These are phyloP conservation scores for Plusia festucae DNA, from an alignment of 2,888 invertebrate species.

Conservation along the genomic window DNA sequence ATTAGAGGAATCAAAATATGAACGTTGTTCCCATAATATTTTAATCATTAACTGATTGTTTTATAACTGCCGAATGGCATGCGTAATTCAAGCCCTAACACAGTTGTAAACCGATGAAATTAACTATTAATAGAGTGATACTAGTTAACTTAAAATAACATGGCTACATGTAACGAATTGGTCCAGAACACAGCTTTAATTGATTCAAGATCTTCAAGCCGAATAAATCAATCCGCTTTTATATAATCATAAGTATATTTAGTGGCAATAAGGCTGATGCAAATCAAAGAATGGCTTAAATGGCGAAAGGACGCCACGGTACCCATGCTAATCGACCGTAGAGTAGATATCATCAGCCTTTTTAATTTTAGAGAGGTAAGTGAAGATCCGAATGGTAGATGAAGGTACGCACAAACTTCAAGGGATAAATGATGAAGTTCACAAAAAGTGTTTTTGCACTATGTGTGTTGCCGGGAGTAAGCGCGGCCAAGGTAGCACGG, in stretches of 20 bases:
- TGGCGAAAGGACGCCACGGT: constrained; percentile 70
- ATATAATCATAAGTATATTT: constrained; percentile 65
- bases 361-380: constrained; percentile 28
- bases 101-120: background rate
- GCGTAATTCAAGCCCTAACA: too few species aligned
- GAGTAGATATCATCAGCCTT: constrained; percentile 73
- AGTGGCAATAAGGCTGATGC: constrained; percentile 77
- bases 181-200: constrained; percentile 43
- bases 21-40: background rate
- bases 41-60: background rate
- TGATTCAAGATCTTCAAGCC: constrained; percentile 67
- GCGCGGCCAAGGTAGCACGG: background rate
- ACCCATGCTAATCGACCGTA: constrained; percentile 67
- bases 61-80: too few species aligned
- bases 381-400: constrained; percentile 27
- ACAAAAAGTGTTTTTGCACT: background rate
- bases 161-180: constrained; percentile 46
- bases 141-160: background rate
- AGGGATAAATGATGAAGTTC: background rate
- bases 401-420: background rate
- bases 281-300: constrained; percentile 81
- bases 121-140: background rate
- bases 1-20: constrained; percentile 1
- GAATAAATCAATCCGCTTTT: constrained; percentile 64
- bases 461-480: background rate